These are phyloP conservation scores for Brenthis ino DNA, from an alignment of 2,888 invertebrate species.

Conservation along the genomic window DNA sequence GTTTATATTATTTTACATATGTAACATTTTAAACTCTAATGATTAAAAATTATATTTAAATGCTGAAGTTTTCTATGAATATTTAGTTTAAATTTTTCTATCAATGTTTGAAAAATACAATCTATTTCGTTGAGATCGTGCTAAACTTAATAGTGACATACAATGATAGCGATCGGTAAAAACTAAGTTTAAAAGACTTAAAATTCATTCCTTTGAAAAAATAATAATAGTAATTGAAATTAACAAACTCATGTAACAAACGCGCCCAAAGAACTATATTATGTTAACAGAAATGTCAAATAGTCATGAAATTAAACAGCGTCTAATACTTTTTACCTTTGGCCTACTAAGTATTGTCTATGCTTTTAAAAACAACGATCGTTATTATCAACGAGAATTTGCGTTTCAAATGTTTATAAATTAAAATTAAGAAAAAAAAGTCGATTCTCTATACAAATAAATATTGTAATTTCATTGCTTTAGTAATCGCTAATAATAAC, in stretches of 20 bases:
- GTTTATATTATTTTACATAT: not conserved
- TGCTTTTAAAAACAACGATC: slow-evolving; percentile 40
- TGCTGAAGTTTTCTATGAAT: no score
- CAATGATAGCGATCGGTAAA: no score
- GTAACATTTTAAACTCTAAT: not conserved
- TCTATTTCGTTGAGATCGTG: no score
- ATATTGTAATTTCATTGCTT: not conserved
- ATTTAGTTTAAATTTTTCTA: no score
- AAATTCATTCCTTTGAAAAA: no score
- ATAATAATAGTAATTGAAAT: no score
- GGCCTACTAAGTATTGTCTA: slow-evolving; percentile 63
- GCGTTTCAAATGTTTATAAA: not conserved
- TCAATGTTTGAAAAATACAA: no score
- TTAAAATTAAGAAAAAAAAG: not conserved
- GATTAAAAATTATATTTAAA: no score
- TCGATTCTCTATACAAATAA: not conserved
- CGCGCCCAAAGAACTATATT: slow-evolving; percentile 5
- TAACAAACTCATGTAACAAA: not conserved
- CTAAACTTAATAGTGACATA: no score
- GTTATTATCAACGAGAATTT: slow-evolving; percentile 22
- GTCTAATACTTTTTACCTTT: slow-evolving; percentile 72
- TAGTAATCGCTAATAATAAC: slow-evolving; percentile 45
- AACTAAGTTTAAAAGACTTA: no score
- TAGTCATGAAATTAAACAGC: slow-evolving; percentile 45
- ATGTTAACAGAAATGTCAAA: slow-evolving; percentile 23